Evolutionary conservation across 2,888 invertebrate genomes (phyloP), one percentile per base, ranked within the genome.

Genomic region (Tipula vernalis): DNA sequence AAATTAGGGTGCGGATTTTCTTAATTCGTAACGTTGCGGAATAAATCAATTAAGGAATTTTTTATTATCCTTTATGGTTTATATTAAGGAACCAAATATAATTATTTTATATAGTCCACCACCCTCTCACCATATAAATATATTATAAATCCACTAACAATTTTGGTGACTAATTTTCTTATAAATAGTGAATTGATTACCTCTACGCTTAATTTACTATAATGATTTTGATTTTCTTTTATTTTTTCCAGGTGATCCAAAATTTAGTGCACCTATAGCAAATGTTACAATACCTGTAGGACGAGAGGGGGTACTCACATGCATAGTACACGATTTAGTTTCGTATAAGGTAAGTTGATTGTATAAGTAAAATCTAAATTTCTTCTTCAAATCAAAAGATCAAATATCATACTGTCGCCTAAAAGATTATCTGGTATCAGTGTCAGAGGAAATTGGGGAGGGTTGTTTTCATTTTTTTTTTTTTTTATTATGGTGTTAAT

Each of bases 261-360:
- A 95, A 89, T 97, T 97, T 92, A 95, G 94, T 89, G 95, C 95
- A 87, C 96, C 96, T 86, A 96, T 97, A 89, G 92, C 94, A 88
- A 97, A 97, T 92, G 95, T 96, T 89, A 97, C 97, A 6, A 95
- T 95, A 10, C 95, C 97, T 13, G 95, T 97, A 87, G 96, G 97
- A 84, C 93, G 97, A 87, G 97, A 97, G 91, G 97, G 96, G 5
- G 93, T 95, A 86, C 93, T 97, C 86, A 94, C 95, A 86, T 97
- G 97, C 90, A 92, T 95, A 86, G 97, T 97, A 8, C 95, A 97
- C 91, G 96, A 96, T 91, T 93, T 97, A 87, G 95, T 95, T 87
- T 93, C 94, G 18, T 97, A 95, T 90, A 97, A 97, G 95, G 97
- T 97, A 92, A 91, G 91, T 89, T 71, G 5, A 12, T 4, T 28